Conservation (phyloP, 2,888 invertebrate genomes). For the Cartodere bifasciata region DNA sequence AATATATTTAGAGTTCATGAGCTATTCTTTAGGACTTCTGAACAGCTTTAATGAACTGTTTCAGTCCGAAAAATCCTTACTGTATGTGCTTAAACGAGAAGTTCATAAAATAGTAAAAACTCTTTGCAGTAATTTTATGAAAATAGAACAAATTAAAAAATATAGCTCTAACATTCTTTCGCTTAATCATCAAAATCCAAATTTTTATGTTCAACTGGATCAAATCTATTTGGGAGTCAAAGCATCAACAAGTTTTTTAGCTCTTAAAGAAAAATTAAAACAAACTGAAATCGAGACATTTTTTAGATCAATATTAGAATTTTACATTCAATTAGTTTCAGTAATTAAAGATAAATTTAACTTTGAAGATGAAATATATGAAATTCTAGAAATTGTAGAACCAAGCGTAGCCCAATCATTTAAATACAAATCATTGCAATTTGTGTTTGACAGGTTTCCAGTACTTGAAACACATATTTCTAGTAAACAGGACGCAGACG, state of each 20-base stretch:
- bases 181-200: conserved; percentile 10
- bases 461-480: conserved; percentile 10
- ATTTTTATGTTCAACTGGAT: conserved; percentile 6
- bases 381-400: conserved; percentile 15
- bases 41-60: conserved; percentile 22
- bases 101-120: conserved; percentile 15
- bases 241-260: conserved; percentile 2
- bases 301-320: conserved; percentile 4
- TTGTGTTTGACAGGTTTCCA: conserved; percentile 14
- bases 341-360: conserved; percentile 12
- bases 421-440: conserved; percentile 12
- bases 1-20: conserved; percentile 21
- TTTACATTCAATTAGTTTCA: conserved; percentile 11
- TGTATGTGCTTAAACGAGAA: conserved; percentile 15
- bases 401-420: conserved; percentile 13
- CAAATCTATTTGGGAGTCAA: conserved; percentile 8
- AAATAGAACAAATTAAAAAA: conserved; percentile 8
- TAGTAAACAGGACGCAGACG: conserved; percentile 12
- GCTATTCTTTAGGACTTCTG: conserved; percentile 17
- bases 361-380: conserved; percentile 15
- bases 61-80: conserved; percentile 17
- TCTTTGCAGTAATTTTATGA: conserved; percentile 12
- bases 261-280: not conserved
- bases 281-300: conserved; percentile 1
- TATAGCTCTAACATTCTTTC: conserved; percentile 8